These are phyloP conservation scores for Chaetogeoica ovagalla DNA, from an alignment of 2,888 invertebrate genomes.

Conservation along the genomic window DNA sequence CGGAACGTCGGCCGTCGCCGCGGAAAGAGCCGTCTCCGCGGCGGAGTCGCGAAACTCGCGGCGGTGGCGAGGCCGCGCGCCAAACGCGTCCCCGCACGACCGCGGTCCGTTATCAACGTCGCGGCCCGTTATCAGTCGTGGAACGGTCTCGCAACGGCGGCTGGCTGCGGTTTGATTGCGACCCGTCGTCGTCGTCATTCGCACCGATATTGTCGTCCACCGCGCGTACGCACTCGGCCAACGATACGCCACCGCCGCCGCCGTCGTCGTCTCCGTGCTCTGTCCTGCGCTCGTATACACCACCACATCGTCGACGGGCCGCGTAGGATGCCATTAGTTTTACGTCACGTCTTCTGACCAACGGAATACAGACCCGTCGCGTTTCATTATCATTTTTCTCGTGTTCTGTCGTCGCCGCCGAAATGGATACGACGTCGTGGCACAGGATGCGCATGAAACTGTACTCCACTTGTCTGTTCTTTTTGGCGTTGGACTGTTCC, in stretches of 20 bases:
- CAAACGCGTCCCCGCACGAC: neutral
- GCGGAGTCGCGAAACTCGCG: neutral
- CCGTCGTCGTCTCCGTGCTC: too few relatives aligned
- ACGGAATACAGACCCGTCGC: neutral
- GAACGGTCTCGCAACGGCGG: neutral
- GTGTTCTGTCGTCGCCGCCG: neutral
- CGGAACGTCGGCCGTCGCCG: neutral
- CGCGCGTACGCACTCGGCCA: neutral
- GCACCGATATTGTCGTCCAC: neutral
- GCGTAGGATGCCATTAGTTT: slow-evolving; percentile 27
- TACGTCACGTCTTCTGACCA: neutral
- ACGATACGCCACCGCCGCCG: neutral
- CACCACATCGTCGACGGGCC: too few relatives aligned
- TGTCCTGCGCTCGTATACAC: too few relatives aligned
- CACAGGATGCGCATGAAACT: slow-evolving; percentile 32
- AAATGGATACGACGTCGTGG: slow-evolving; percentile 37
- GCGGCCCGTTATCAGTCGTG: neutral
- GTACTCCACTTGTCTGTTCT: slow-evolving; percentile 47
- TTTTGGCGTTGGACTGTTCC: slow-evolving; percentile 43
- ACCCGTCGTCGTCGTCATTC: too few relatives aligned
- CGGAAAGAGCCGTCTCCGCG: neutral
- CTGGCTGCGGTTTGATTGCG: neutral
- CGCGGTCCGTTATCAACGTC: neutral
- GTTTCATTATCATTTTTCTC: too few relatives aligned
- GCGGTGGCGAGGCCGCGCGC: neutral